A percentile compares a stretch with the other conserved stretches of the same genome.
These are phyloP conservation scores for Cetoscarus ocellatus DNA, from an alignment of 2,797 vertebrate species.

Conservation along the genomic window DNA sequence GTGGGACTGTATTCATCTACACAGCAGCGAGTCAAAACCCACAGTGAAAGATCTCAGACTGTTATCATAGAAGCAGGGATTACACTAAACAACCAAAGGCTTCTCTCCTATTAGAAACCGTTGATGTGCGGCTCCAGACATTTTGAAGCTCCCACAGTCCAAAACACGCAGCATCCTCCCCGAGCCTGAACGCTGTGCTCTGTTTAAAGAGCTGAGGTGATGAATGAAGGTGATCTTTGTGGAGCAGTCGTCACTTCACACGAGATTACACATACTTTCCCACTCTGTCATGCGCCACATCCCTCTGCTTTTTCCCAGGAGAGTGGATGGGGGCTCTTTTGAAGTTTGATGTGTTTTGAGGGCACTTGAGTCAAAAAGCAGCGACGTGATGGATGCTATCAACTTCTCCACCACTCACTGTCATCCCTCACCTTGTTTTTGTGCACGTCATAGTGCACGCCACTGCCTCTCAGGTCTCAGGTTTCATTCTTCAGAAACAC, in stretches of 20 bases:
- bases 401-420: background rate
- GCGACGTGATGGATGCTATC: background rate
- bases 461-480: background rate
- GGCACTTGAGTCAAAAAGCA: constrained; percentile 21
- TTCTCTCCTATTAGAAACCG: constrained; percentile 2
- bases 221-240: constrained; percentile 30
- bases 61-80: constrained; percentile 17
- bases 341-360: constrained; percentile 22
- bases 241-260: constrained; percentile 46
- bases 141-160: constrained; percentile 4
- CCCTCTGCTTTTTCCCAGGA: constrained; percentile 27
- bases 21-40: background rate
- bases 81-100: constrained; percentile 12
- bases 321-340: constrained; percentile 39
- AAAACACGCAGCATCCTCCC: constrained; percentile 6
- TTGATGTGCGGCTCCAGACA: constrained; percentile 27
- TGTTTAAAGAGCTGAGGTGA: constrained; percentile 37
- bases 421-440: constrained; percentile 5
- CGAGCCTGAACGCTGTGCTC: constrained; percentile 1
- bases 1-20: constrained; percentile 2
- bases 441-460: constrained; percentile 1
- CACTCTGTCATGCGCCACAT: constrained; percentile 34
- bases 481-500: constrained; percentile 23
- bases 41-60: constrained; percentile 4
- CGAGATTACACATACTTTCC: constrained; percentile 35